Percentiles rank a stretch among this genome's conserved stretches.
phyloP scores from a whole-genome alignment of 2,113 vertebrate species.

The Monopterus albus region DNA sequence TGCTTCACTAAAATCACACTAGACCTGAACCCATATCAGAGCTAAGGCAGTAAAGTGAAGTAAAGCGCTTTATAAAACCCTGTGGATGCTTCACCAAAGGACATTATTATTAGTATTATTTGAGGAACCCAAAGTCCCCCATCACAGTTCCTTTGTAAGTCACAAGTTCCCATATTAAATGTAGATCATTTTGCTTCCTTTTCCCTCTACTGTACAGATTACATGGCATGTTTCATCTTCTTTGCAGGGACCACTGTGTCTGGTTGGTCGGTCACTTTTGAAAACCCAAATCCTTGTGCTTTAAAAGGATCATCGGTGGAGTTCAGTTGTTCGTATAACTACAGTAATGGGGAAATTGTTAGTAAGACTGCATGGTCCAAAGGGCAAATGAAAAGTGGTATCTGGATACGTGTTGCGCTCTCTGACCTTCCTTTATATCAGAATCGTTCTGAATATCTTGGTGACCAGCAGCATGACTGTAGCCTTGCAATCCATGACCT shows the following conservation, averaged over 20 bases:
- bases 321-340: slow-evolving; percentile 48
- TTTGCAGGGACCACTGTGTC: slow-evolving; percentile 14
- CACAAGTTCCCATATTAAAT: too few species aligned
- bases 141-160: too few species aligned
- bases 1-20: too few species aligned
- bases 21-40: too few species aligned
- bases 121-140: too few species aligned
- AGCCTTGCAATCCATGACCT: slow-evolving; percentile 45
- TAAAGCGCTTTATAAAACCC: too few species aligned
- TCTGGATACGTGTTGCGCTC: neutral
- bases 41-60: too few species aligned
- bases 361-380: slow-evolving; percentile 12
- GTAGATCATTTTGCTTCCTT: too few species aligned
- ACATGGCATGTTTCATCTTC: neutral
- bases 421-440: slow-evolving; percentile 6
- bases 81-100: too few species aligned
- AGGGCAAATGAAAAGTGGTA: neutral
- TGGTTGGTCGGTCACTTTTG: slow-evolving; percentile 29
- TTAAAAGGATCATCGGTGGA: slow-evolving; percentile 39
- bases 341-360: slow-evolving; percentile 9
- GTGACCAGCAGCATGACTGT: slow-evolving; percentile 40
- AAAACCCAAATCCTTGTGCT: slow-evolving; percentile 40
- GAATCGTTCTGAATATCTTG: slow-evolving; percentile 33
- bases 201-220: too few species aligned
- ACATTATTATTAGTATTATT: too few species aligned